A percentile compares a stretch with the other conserved stretches of the same genome.
phyloP scores from a whole-genome alignment of 2,888 invertebrate species.

The Torymus tubicola region DNA sequence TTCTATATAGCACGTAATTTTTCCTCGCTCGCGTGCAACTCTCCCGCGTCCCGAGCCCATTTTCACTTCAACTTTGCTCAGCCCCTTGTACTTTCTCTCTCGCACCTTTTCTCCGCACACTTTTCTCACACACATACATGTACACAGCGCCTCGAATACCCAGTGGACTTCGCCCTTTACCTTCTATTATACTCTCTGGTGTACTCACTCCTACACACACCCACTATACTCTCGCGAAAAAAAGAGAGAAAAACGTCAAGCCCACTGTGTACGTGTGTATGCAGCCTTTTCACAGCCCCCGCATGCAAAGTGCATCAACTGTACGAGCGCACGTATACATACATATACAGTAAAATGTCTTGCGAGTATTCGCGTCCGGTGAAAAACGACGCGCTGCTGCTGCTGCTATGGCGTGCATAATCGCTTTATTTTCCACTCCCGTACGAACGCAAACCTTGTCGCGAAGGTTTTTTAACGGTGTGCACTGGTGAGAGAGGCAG shows the following conservation, averaged over 20 bases:
- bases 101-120: not conserved
- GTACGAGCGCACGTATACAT: too few species aligned
- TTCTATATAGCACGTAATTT: too few species aligned
- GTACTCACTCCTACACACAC: not conserved
- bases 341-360: too few species aligned
- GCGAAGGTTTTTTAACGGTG: not conserved
- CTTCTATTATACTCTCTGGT: not conserved
- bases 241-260: too few species aligned
- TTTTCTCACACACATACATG: not conserved
- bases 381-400: conserved; percentile 4
- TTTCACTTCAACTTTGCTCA: too few species aligned
- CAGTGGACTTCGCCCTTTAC: not conserved
- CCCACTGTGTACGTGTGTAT: too few species aligned
- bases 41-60: too few species aligned
- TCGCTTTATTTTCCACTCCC: conserved; percentile 42
- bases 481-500: not conserved
- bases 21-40: too few species aligned
- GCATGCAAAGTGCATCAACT: too few species aligned
- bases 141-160: not conserved
- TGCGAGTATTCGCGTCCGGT: not conserved
- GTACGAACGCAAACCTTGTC: conserved; percentile 9
- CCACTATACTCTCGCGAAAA: too few species aligned
- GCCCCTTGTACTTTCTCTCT: too few species aligned
- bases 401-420: conserved; percentile 24
- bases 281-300: too few species aligned